Base-by-base conservation (phyloP, 2,888 invertebrate genomes). In the Sisyra nigra region DNA sequence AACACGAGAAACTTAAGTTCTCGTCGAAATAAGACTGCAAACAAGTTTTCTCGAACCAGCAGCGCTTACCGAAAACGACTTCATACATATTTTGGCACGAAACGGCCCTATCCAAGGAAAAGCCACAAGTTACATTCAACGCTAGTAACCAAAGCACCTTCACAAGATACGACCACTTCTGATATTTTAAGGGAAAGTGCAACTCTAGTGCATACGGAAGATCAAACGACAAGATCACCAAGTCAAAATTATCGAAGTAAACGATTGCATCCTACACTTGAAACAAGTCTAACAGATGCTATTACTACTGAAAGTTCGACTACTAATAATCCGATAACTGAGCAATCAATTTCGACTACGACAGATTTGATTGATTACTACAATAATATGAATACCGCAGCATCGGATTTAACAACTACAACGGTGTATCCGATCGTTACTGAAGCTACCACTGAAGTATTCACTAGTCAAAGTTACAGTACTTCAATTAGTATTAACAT, bases 401-500 rank as follows among this genome's bases (percentile, higher is more conserved):
- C 2, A 17, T n/a, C 17, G 18, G 19, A 35, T 35, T n/a, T 37
- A 3, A n/a, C 17, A 9, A 35, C 35, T 13, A 35, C 35, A 13
- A 13, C 35, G 13, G 14, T 13, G n/a, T 14, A 2, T 15, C 13
- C 8, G 9, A 3, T 18, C 3, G 17, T 19, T 36, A 37, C 17
- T 5, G 37, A 37, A 37, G 17, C 17, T 8, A 8, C n/a, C 11
- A 11, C 34, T 24, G 49, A 51, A 35, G 48, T 60, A 24, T 48
- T 52, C 31, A 65, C 64, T 7, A 66, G 65, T 46, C 68, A 67
- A 52, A 71, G 70, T 44, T 64, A 63, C 10, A 65, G 64, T 46
- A 70, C 68, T 39, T 70, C 70, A 2, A 65, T 70, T 4, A 72
- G 68, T 54, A 62, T 67, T 41, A 62, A 68, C 53, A 61, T 71